phyloP scores from a whole-genome alignment of 1,140 invertebrate genomes.

The Dreissena rostriformis region DNA sequence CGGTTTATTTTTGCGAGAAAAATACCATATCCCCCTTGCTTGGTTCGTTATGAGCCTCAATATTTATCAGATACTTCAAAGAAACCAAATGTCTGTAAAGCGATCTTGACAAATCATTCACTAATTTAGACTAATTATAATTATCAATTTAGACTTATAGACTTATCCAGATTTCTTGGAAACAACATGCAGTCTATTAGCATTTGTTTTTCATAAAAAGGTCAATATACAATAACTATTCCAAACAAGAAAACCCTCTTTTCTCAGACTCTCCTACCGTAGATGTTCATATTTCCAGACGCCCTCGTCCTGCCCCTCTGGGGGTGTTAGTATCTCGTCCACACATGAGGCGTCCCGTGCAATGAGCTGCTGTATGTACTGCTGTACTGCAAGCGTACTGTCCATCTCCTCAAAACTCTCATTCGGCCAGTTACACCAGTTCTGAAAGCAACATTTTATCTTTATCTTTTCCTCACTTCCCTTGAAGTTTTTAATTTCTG shows the following conservation, averaged over 20 bases:
- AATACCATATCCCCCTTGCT: too few species aligned
- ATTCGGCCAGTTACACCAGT: slow-evolving; percentile 99
- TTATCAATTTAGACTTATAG: too few species aligned
- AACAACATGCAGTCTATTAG: background rate
- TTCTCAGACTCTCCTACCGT: slow-evolving; percentile 85
- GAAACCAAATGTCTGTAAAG: too few species aligned
- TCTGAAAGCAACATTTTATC: slow-evolving; percentile 84
- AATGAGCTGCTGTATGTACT: slow-evolving; percentile 99
- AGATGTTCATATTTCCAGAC: slow-evolving; percentile 99
- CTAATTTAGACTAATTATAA: too few species aligned
- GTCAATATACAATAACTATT: background rate
- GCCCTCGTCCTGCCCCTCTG: slow-evolving; percentile 98
- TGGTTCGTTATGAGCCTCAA: too few species aligned
- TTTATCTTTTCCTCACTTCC: background rate
- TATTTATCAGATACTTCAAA: too few species aligned
- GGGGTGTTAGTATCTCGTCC: slow-evolving; percentile 96
- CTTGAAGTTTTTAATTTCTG: too few species aligned
- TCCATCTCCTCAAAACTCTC: slow-evolving; percentile 99
- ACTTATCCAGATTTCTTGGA: too few species aligned
- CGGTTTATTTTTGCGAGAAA: too few species aligned
- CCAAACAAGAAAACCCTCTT: background rate
- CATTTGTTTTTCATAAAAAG: background rate
- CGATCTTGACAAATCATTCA: too few species aligned
- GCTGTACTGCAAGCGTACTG: slow-evolving; percentile 98
- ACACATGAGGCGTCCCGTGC: slow-evolving; percentile 95